Evolutionary conservation across 2,797 vertebrate species (phyloP), one percentile per base, ranked within the genome.

Genomic region (Valencia hispanica): DNA sequence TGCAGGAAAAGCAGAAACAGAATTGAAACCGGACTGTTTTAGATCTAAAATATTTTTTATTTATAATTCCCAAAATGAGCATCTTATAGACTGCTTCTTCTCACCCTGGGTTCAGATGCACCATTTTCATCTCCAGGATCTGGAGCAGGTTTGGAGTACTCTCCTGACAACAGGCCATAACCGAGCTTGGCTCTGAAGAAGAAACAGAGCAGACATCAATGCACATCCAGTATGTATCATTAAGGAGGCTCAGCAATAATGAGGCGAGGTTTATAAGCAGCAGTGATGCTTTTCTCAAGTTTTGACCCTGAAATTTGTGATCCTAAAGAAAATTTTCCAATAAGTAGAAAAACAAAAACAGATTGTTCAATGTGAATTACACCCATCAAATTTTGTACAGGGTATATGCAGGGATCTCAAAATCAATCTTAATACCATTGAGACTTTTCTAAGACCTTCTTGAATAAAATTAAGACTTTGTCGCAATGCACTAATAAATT

Each of bases 131-230:
- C 96, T 74, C 92, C 95, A 8, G 94, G 89, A 76, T 97, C 96
- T 18, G 90, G 91, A 61, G 96, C 95, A 74, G 97, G 97, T 91
- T 97, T 99, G 79, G 97, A 98, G 91, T 99, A 97, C 53, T 98
- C 97, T 68, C 98, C 98, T 30, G 98, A 99, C 86, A 98, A 92
- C 80, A 99, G 93, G 41, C 98, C 98, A 2, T 98, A 95, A 59
- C 98, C 98, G 41, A 99, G 93, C 90, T 99, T 99, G 88, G 97
- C 98, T 95, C 98, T 99, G 68, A 79, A 57, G 70, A 75, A 89
- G 68, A 84, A 87, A 81, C 74, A 79, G 74, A 88, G 71, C 65
- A 80, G 73, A 88, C 76, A 79, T 88, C 59, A 81, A 25, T 75
- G 45, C 70, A 84, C 66, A 83, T 76, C 45, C 81, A 79, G 79